phyloP scores from a whole-genome alignment of 2,113 vertebrate genomes.

The Myanophis thanlyinensis region DNA sequence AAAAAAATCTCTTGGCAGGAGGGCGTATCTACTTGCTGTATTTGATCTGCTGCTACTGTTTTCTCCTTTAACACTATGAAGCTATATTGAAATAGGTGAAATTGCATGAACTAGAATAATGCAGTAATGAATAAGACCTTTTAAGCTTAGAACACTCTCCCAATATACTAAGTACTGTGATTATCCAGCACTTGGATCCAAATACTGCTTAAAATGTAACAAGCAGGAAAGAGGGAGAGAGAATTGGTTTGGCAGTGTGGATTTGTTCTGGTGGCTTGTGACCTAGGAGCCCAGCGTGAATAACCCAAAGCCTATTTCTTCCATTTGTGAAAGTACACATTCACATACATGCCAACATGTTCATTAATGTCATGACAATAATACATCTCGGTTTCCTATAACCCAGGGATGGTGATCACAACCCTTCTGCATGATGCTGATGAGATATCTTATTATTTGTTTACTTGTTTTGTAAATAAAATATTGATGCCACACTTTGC shows the following conservation, averaged over 20 bases:
- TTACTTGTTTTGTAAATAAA: slow-evolving; percentile 6
- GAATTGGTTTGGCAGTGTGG: slow-evolving; percentile 5
- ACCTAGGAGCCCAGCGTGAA: not conserved
- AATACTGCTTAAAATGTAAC: slow-evolving; percentile 48
- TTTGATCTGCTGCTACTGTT: slow-evolving; percentile 18
- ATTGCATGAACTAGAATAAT: slow-evolving; percentile 35
- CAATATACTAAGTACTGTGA: slow-evolving; percentile 52
- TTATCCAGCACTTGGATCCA: slow-evolving; percentile 52
- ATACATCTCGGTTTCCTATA: slow-evolving; percentile 28
- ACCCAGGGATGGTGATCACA: not conserved
- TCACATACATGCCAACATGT: not conserved
- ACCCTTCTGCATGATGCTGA: not conserved
- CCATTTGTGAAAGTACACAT: slow-evolving; percentile 11
- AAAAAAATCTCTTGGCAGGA: not conserved
- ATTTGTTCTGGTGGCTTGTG: slow-evolving; percentile 36
- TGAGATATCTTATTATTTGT: not conserved
- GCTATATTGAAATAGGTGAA: slow-evolving; percentile 51
- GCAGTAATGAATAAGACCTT: slow-evolving; percentile 58
- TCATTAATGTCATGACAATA: slow-evolving; percentile 24
- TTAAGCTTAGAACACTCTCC: slow-evolving; percentile 57
- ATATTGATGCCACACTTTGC: not conserved
- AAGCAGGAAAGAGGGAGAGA: not conserved
- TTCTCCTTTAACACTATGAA: slow-evolving; percentile 28
- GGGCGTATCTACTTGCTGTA: not conserved
- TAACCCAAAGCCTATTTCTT: not conserved